Evolutionary conservation across 1,140 invertebrate species (phyloP), one percentile per base, ranked within the genome.

Genomic region (Drosophila takahashii): DNA sequence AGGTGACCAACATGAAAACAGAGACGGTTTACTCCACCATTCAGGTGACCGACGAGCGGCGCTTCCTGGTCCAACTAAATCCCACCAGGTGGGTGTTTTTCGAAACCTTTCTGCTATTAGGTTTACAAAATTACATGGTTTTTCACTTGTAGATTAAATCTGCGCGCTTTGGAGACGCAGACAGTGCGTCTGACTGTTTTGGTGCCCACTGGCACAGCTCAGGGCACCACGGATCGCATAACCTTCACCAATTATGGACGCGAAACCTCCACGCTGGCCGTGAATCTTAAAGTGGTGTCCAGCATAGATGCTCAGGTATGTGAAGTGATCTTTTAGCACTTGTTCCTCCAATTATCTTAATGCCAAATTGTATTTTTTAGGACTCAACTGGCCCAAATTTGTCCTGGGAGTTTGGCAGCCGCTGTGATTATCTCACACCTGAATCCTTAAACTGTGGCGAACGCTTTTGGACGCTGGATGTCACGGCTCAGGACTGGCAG

Each of bases 381-480:
- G 93, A 85, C 51, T 86, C 57, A 76, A 93, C 57, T 77, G 92
- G 91, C 71, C 93, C 51, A 79, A 86, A 32, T 44, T 90, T 80
- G 71, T 92, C 36, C 52, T 94, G 42, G 93, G 93, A 79, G 85
- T 94, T 62, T 93, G 93, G 92, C 90, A 94, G 44, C 66, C 92
- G 79, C 83, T 92, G 84, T 48, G 92, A 69, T 16, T 90, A 77
- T 52, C 54, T 89, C 1, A 52, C 69, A 0, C 71, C 66, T 4
- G 76, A 81, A 18, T 76, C 70, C 87, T 81, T 5, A 73, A 92
- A 32, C 77, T 95, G 95, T 65, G 92, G 92, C 0, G 93, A 94
- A 73, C 92, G 93, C 42, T 92, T 92, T 39, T 95, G 95, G 95
- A 94, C 94, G n/a, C 81, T 94, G 2, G 94, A 94, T 16, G 90